A percentile compares a stretch with the other conserved stretches of the same genome.
phyloP scores from a whole-genome alignment of 2,113 vertebrate genomes.

The Crotalus tigris region DNA sequence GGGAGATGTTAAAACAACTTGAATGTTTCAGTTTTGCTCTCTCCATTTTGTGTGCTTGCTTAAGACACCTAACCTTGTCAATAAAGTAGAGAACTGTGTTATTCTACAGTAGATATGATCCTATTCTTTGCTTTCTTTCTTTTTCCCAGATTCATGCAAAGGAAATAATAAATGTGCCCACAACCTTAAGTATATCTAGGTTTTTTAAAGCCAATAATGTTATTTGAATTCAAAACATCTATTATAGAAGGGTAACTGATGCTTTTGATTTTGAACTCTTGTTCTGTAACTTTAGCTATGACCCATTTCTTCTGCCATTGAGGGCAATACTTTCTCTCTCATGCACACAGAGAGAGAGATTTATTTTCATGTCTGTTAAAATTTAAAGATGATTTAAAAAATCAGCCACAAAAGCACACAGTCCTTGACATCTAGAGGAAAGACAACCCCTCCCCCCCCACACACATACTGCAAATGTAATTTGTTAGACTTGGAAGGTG shows the following conservation, averaged over 20 bases:
- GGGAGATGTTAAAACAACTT: neutral
- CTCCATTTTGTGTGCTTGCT: neutral
- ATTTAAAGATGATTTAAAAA: slow-evolving; percentile 15
- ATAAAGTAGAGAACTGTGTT: neutral
- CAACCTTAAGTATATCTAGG: neutral
- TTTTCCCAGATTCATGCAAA: neutral
- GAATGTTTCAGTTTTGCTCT: slow-evolving; percentile 12
- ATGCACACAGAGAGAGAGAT: neutral
- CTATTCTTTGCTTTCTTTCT: neutral
- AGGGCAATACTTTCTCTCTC: neutral
- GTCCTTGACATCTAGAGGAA: slow-evolving; percentile 23
- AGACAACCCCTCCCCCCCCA: neutral
- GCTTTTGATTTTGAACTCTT: neutral
- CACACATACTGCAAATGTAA: neutral
- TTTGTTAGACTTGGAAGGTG: slow-evolving; percentile 2
- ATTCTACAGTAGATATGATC: neutral
- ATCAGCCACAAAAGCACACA: slow-evolving; percentile 26
- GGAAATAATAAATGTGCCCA: neutral
- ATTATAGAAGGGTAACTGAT: neutral
- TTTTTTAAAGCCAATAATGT: slow-evolving; percentile 27
- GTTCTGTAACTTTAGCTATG: neutral
- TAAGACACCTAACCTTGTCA: neutral
- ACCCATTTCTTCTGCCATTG: neutral
- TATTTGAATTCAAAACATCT: slow-evolving; percentile 5
- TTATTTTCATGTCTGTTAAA: neutral